Evolutionary conservation across 2,113 vertebrate genomes (phyloP).

Genomic region (Phrynocephalus versicolor): DNA sequence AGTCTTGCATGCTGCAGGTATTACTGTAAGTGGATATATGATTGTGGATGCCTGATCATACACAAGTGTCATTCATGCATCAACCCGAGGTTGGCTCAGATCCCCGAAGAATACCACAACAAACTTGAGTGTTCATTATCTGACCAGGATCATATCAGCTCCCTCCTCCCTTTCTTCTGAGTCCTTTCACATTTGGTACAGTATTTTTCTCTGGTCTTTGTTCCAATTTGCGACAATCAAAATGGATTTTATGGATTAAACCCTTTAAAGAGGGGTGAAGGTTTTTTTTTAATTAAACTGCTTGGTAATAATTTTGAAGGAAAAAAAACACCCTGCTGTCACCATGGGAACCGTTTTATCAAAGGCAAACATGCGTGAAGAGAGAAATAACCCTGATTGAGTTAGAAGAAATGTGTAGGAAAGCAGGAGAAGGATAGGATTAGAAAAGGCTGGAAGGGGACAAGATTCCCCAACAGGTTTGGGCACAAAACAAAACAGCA

Average conservation of each 20-base stretch:
- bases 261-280: neutral
- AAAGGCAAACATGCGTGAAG: constrained; percentile 18
- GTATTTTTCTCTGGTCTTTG: neutral
- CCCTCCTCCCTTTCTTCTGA: neutral
- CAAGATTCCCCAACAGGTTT: neutral
- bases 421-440: neutral
- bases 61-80: neutral
- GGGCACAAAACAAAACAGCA: neutral
- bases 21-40: too few species aligned
- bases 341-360: constrained; percentile 26
- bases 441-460: neutral
- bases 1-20: too few species aligned
- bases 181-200: neutral
- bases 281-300: neutral
- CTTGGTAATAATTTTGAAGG: neutral
- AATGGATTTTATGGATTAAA: constrained; percentile 22
- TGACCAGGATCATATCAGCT: neutral
- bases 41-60: neutral
- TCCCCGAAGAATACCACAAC: too few species aligned
- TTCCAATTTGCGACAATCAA: neutral
- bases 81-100: neutral
- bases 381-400: neutral
- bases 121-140: neutral
- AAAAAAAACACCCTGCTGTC: neutral
- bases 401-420: neutral